Conservation (phyloP, 2,113 vertebrate species). For the Hystrix cristata region DNA sequence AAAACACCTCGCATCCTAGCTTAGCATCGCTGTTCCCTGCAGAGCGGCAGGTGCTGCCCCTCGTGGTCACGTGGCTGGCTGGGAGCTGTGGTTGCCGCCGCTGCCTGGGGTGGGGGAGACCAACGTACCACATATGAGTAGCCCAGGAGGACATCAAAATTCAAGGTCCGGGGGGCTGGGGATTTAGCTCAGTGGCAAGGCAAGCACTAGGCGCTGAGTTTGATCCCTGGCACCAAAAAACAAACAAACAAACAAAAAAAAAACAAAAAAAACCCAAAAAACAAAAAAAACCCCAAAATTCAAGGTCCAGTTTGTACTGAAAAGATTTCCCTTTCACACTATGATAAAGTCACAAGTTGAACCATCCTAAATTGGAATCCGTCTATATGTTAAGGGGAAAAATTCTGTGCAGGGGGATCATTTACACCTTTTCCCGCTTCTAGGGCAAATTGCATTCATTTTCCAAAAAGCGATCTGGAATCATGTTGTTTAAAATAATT, state of each 20-base stretch:
- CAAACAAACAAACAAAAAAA: too few relatives aligned
- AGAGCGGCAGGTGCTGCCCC: too few relatives aligned
- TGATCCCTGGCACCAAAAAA: too few relatives aligned
- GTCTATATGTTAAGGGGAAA: neutral
- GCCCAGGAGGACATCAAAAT: neutral
- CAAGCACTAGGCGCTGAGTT: too few relatives aligned
- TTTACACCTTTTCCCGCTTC: neutral
- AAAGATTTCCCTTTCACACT: neutral
- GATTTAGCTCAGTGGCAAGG: too few relatives aligned
- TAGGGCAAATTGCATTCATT: neutral
- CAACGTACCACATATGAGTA: neutral
- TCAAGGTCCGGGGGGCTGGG: too few relatives aligned
- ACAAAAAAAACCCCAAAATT: too few relatives aligned
- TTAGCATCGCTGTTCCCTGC: neutral
- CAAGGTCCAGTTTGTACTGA: neutral
- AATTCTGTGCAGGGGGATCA: neutral
- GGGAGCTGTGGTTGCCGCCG: neutral
- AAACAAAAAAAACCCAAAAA: too few relatives aligned
- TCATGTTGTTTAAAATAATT: slow-evolving; percentile 27
- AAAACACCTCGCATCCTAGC: neutral
- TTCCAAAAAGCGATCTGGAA: slow-evolving; percentile 20
- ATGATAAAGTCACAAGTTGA: neutral
- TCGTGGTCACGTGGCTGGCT: neutral
- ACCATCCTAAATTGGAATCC: neutral
- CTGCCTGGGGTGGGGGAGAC: neutral